phyloP scores from a whole-genome alignment of 2,888 invertebrate species.

The Liposcelis brunnea region DNA sequence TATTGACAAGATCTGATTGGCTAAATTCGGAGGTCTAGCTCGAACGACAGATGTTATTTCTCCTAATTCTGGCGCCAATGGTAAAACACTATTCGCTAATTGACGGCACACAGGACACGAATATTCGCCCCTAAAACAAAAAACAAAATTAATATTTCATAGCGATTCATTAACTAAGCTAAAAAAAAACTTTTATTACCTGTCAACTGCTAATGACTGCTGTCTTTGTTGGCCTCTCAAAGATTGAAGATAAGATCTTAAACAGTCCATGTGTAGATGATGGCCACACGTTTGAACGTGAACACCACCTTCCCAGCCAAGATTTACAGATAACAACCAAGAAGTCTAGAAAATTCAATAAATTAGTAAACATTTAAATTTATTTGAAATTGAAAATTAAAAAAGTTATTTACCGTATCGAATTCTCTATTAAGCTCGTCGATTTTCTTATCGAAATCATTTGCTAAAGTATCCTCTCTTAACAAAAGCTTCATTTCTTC shows the following conservation, averaged over 20 bases:
- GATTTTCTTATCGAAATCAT: constrained; percentile 58
- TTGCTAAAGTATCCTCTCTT: constrained; percentile 47
- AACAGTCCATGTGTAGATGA: constrained; percentile 87
- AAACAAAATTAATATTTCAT: too few species aligned
- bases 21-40: constrained; percentile 34
- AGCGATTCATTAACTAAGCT: too few species aligned
- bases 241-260: constrained; percentile 76
- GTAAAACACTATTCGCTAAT: constrained; percentile 77
- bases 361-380: neutral
- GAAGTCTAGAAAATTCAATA: constrained; percentile 37
- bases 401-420: constrained; percentile 38
- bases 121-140: constrained; percentile 57
- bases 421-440: constrained; percentile 62
- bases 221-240: constrained; percentile 60
- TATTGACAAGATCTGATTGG: constrained; percentile 28
- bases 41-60: constrained; percentile 45
- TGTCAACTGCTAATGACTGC: constrained; percentile 52
- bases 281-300: constrained; percentile 94
- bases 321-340: constrained; percentile 61
- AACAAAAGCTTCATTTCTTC: constrained; percentile 40
- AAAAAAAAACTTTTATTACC: too few species aligned
- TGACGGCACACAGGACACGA: constrained; percentile 90
- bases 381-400: constrained; percentile 2
- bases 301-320: constrained; percentile 82
- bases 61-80: constrained; percentile 53